Conservation (phyloP, 1,140 invertebrate genomes). For the Hesperophylax magnus region DNA sequence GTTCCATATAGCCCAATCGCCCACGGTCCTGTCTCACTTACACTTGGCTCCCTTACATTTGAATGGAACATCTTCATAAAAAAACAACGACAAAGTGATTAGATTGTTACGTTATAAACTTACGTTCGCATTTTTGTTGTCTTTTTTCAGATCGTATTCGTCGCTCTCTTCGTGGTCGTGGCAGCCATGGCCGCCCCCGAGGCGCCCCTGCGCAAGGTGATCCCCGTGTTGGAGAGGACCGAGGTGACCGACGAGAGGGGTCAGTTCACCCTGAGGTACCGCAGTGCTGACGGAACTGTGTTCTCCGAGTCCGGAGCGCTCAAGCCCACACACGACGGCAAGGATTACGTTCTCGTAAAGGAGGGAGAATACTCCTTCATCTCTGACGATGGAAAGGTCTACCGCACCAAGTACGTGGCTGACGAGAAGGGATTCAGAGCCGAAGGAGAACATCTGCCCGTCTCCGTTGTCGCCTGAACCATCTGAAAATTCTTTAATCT, state of each 20-base stretch:
- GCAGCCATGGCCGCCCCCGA: slow-evolving; percentile 48
- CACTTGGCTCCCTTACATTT: no score
- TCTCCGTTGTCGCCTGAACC: slow-evolving; percentile 49
- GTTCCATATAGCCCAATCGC: no score
- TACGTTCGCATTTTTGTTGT: no score
- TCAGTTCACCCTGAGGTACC: slow-evolving; percentile 57
- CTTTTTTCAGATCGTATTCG: slow-evolving; percentile 17
- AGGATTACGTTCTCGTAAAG: slow-evolving; percentile 51
- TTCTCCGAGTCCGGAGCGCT: slow-evolving; percentile 53
- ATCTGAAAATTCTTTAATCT: no score
- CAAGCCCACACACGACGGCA: slow-evolving; percentile 49
- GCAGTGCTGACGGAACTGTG: slow-evolving; percentile 53
- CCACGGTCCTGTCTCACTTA: no score
- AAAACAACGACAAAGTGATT: no score
- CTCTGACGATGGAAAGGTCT: slow-evolving; percentile 45
- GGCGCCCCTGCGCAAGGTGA: slow-evolving; percentile 33
- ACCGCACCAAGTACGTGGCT: slow-evolving; percentile 49
- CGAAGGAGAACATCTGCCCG: slow-evolving; percentile 61
- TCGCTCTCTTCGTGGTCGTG: slow-evolving; percentile 38
- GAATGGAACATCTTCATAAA: no score
- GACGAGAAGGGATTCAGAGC: slow-evolving; percentile 49
- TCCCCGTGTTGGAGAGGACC: slow-evolving; percentile 57
- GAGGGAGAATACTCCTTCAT: slow-evolving; percentile 46
- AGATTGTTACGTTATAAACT: no score
- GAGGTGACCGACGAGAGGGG: slow-evolving; percentile 57